Base-by-base conservation (phyloP, 2,113 vertebrate species). In the Mirza zaza region DNA sequence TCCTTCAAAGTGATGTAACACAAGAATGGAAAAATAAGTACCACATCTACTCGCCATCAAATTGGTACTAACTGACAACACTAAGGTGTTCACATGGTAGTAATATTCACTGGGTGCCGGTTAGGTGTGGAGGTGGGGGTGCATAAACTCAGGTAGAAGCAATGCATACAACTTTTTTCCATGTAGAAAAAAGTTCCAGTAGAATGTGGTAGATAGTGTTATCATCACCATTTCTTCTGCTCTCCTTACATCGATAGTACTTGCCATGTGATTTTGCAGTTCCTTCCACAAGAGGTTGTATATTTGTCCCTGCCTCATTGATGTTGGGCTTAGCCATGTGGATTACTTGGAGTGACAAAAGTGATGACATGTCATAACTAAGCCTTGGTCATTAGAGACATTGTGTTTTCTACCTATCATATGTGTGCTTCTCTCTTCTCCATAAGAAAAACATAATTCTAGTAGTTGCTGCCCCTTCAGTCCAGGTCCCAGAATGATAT, bases 301-400 rank as follows among this genome's bases (percentile, higher is more conserved):
- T 36, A 7, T 17, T 3, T 55, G 42, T 5, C 1, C 27, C 20
- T 61, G 23, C 2, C 17, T 3, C 14, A 7, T 0, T 81, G 14
- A 76, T 57, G 15, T n/a, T 68, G 17, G 5, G 20, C 21, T 73
- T 88, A 36, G n/a, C 5, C 39, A 12, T 29, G 5, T 63, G 8
- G 11, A 68, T 61, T 39, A 48, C 15, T 68, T 70, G 20, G 9
- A 50, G 8, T 61, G 21, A 70, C 11, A 8, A 6, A 91, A 79
- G 6, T 14, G 39, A 65, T 50, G 32, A 0, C 23, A 0, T 36
- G 15, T 7, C n/a, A 32, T 12, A 55, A 34, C 2, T 2, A 20
- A 71, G 6, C 3, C 3, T 48, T 0, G 5, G 34, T 32, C 34
- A 45, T 80, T 59, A 29, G 29, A 52, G 48, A 36, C 39, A 55